These are phyloP conservation scores for Boloria selene DNA, from an alignment of 2,888 invertebrate species.

Conservation along the genomic window DNA sequence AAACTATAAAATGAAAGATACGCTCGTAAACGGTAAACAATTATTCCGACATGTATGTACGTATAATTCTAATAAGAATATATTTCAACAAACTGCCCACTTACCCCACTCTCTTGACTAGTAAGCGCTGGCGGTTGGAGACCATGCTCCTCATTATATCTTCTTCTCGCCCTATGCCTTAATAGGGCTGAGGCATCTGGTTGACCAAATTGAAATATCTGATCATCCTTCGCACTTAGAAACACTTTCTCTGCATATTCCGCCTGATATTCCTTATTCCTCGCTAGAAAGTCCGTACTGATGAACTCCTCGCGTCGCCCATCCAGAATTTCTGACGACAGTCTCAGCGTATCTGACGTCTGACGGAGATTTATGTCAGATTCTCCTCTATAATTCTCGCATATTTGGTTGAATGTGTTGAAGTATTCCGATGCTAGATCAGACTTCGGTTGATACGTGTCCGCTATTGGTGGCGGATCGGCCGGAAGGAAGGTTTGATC, in stretches of 20 bases:
- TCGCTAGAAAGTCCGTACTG: slow-evolving; percentile 47
- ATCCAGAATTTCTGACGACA: slow-evolving; percentile 68
- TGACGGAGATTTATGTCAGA: slow-evolving; percentile 65
- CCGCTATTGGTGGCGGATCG: slow-evolving; percentile 82
- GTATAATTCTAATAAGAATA: too few relatives aligned
- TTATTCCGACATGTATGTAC: too few relatives aligned
- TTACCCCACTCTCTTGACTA: slow-evolving; percentile 81
- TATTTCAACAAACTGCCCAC: slow-evolving; percentile 44
- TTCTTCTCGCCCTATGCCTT: slow-evolving; percentile 71
- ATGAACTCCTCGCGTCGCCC: slow-evolving; percentile 50
- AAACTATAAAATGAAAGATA: too few relatives aligned
- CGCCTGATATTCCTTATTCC: slow-evolving; percentile 35
- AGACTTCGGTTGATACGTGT: slow-evolving; percentile 61
- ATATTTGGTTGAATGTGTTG: slow-evolving; percentile 76
- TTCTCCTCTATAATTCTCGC: slow-evolving; percentile 72
- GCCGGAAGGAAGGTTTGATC: slow-evolving; percentile 78
- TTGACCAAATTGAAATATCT: slow-evolving; percentile 82
- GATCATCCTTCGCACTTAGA: slow-evolving; percentile 62
- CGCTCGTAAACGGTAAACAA: too few relatives aligned
- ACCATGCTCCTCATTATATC: slow-evolving; percentile 73
- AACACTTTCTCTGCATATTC: slow-evolving; percentile 72
- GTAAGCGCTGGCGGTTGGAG: slow-evolving; percentile 68
- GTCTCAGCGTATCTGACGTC: slow-evolving; percentile 67
- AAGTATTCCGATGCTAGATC: slow-evolving; percentile 74
- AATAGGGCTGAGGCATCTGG: slow-evolving; percentile 82